phyloP scores from a whole-genome alignment of 2,797 vertebrate genomes.

The Holocentrus rufus region DNA sequence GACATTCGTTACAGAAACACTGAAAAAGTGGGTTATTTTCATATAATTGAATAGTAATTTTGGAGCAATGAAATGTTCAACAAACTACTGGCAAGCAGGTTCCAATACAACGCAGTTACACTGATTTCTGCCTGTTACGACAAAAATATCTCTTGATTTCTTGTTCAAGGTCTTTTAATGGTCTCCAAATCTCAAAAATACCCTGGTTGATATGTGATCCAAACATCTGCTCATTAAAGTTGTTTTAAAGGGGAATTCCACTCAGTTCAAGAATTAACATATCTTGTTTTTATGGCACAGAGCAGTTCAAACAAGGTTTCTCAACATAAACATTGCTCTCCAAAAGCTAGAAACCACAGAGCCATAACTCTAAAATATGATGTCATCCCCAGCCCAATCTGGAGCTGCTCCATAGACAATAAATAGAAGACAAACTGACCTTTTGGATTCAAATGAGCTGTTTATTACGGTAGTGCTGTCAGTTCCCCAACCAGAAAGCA shows the following conservation, averaged over 20 bases:
- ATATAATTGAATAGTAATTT: background rate
- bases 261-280: too few relatives aligned
- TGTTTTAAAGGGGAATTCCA: background rate
- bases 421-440: background rate
- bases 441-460: background rate
- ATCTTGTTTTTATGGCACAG: background rate
- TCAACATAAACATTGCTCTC: background rate
- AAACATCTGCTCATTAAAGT: slow-evolving; percentile 2
- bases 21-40: too few relatives aligned
- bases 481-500: background rate
- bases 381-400: background rate
- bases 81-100: background rate
- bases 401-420: background rate
- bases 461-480: slow-evolving; percentile 3
- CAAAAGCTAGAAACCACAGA: slow-evolving; percentile 5
- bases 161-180: background rate
- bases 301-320: background rate
- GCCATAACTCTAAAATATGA: background rate
- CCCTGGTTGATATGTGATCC: slow-evolving; percentile 1
- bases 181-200: background rate
- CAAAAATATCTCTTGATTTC: background rate
- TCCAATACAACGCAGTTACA: background rate
- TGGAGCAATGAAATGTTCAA: background rate
- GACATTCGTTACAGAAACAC: background rate
- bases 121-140: background rate